Evolutionary conservation across 1,140 invertebrate genomes (phyloP).

Genomic region (Heliconius congener): DNA sequence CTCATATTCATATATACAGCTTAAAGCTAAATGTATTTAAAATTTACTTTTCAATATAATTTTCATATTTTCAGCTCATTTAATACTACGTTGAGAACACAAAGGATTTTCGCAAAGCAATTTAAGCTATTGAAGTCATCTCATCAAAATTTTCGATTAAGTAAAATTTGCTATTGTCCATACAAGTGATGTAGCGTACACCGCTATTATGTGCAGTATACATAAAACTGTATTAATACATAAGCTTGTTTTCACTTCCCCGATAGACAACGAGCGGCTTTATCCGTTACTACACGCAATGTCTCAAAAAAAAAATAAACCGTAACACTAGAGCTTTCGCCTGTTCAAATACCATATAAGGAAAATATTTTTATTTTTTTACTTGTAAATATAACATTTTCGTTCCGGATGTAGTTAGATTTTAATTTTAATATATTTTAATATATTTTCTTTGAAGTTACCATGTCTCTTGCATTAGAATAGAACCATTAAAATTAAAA

Average conservation of each 20-base stretch:
- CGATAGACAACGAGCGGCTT: too few relatives aligned
- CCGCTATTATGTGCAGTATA: not conserved
- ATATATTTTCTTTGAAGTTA: not conserved
- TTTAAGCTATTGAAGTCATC: not conserved
- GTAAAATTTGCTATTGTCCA: not conserved
- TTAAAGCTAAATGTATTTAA: too few relatives aligned
- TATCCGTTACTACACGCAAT: too few relatives aligned
- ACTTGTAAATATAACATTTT: too few relatives aligned
- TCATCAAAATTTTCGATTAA: slow-evolving; percentile 4
- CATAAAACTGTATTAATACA: not conserved
- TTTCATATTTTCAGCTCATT: not conserved
- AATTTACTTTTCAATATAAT: not conserved
- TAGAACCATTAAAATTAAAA: too few relatives aligned
- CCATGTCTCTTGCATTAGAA: too few relatives aligned
- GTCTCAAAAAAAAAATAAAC: too few relatives aligned
- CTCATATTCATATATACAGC: too few relatives aligned
- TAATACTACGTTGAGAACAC: not conserved
- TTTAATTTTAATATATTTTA: not conserved
- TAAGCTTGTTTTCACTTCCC: not conserved
- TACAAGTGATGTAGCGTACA: not conserved
- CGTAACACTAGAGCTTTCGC: too few relatives aligned
- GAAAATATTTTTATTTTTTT: too few relatives aligned
- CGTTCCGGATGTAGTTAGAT: too few relatives aligned
- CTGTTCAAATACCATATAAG: too few relatives aligned
- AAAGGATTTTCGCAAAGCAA: not conserved